phyloP scores from a whole-genome alignment of 2,888 invertebrate genomes.

The Aproaerema taeniolella region DNA sequence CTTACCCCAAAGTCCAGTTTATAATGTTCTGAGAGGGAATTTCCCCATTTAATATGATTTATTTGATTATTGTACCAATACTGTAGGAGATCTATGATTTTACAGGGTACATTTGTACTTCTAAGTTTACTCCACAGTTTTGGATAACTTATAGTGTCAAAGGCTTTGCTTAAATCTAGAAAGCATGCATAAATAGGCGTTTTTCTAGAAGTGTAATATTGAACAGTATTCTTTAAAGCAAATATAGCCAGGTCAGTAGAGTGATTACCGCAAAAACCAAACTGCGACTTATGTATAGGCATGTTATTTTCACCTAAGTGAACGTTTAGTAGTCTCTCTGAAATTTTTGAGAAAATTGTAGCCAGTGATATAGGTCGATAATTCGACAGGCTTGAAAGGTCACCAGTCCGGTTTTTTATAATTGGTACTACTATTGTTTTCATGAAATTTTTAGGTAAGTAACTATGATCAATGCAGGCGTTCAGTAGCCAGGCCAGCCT shows the following conservation, averaged over 20 bases:
- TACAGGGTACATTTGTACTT: too few species aligned
- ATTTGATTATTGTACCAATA: too few species aligned
- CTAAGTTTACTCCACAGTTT: too few species aligned
- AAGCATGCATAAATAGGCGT: too few species aligned
- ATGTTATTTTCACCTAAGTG: conserved; percentile 8
- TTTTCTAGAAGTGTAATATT: not conserved
- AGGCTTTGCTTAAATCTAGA: too few species aligned
- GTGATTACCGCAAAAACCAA: conserved; percentile 12
- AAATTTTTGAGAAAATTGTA: too few species aligned
- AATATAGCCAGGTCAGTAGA: conserved; percentile 9
- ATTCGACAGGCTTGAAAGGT: conserved; percentile 1
- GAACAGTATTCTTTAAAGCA: conserved; percentile 5
- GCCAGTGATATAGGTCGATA: conserved; percentile 10
- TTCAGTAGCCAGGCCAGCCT: conserved; percentile 3
- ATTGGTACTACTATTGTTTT: conserved; percentile 15
- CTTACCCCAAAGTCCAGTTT: too few species aligned
- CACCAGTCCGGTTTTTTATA: conserved; percentile 14
- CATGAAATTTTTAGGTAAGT: conserved; percentile 12
- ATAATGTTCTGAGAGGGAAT: not conserved
- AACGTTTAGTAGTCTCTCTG: conserved; percentile 13
- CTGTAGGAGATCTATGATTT: too few species aligned
- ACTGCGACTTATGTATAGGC: conserved; percentile 13
- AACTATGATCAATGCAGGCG: conserved; percentile 1
- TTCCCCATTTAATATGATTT: not conserved
- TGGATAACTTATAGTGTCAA: too few species aligned